Conservation (phyloP, 2,797 vertebrate species). For the Megalops cyprinoides region DNA sequence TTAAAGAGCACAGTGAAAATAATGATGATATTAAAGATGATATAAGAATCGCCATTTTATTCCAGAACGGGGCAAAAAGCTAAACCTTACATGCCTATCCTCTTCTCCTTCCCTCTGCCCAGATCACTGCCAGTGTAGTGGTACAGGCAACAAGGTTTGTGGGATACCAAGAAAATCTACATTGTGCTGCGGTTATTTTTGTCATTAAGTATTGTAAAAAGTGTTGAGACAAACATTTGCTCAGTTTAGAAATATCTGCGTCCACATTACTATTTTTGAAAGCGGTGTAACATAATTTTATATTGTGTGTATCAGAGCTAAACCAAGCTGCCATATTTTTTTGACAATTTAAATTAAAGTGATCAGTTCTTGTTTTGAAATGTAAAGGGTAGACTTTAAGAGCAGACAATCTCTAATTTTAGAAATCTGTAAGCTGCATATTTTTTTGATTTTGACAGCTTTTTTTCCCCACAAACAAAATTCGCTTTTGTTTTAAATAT, state of each 20-base stretch:
- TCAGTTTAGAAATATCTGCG: background rate
- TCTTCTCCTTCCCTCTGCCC: background rate
- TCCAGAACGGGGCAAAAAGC: no score
- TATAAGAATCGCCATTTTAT: no score
- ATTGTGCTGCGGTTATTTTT: background rate
- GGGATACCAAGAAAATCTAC: background rate
- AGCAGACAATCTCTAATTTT: conserved; percentile 15
- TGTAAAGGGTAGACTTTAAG: background rate
- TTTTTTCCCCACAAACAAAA: background rate
- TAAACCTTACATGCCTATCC: no score
- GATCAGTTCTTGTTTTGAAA: background rate
- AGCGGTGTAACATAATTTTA: background rate
- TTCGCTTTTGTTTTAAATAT: background rate
- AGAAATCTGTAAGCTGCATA: background rate
- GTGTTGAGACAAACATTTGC: background rate
- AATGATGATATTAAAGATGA: no score
- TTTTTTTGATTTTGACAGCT: background rate
- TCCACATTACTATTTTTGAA: background rate
- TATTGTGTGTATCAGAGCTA: background rate
- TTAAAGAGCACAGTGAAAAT: no score
- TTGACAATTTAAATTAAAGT: background rate
- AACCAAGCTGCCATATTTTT: background rate
- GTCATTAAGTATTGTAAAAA: background rate
- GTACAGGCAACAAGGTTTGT: background rate
- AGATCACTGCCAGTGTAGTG: background rate